phyloP scores from a whole-genome alignment of 2,113 vertebrate species.

The Oriolus oriolus region DNA sequence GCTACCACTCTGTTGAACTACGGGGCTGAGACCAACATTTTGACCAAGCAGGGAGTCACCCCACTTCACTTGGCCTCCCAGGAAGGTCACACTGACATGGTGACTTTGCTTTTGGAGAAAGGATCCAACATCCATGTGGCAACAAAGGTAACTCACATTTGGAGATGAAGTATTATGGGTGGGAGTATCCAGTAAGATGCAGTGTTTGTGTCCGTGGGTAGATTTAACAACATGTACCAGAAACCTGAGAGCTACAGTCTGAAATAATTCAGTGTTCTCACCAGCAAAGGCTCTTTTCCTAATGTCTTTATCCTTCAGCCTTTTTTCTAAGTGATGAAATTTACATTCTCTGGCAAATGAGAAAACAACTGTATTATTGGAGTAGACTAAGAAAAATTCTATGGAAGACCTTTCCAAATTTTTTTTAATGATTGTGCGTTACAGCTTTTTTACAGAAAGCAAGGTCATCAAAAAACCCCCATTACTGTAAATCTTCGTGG shows the following conservation, averaged over 20 bases:
- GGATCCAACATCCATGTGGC: constrained; percentile 82
- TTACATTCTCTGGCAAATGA: background rate
- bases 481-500: background rate
- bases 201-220: fast-evolving
- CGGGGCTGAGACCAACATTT: constrained; percentile 86
- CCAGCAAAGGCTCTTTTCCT: background rate
- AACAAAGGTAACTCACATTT: constrained; percentile 82
- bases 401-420: background rate
- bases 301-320: background rate
- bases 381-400: background rate
- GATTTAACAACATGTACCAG: background rate
- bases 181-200: background rate
- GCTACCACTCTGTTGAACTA: constrained; percentile 87
- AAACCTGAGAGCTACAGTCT: background rate
- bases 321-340: background rate
- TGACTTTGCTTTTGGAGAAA: constrained; percentile 85
- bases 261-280: background rate
- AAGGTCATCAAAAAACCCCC: background rate
- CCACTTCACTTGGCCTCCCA: constrained; percentile 93
- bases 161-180: background rate
- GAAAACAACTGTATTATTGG: background rate
- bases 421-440: background rate
- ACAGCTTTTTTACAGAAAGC: background rate
- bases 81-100: constrained; percentile 91
- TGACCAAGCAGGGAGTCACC: constrained; percentile 93